These are phyloP conservation scores for Drosophila recens DNA, from an alignment of 2,888 invertebrate species.

Conservation along the genomic window DNA sequence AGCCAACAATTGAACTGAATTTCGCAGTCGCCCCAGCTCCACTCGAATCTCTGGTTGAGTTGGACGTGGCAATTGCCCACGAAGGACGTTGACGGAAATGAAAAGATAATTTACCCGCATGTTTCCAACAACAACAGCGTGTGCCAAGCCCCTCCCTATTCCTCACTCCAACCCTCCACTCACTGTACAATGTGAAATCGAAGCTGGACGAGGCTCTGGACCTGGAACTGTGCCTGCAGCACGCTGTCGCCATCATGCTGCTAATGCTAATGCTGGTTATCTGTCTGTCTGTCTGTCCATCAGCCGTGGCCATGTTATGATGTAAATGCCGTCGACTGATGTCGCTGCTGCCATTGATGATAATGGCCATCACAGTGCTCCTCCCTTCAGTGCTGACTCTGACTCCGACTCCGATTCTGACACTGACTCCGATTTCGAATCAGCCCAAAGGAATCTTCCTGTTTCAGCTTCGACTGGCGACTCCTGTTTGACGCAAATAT, in stretches of 20 bases:
- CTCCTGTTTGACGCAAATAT: slow-evolving; percentile 58
- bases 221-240: background rate
- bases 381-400: background rate
- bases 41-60: background rate
- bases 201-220: slow-evolving; percentile 7
- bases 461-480: slow-evolving; percentile 7
- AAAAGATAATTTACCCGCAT: slow-evolving; percentile 81
- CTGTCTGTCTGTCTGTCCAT: slow-evolving; percentile 73
- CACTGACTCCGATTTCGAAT: background rate
- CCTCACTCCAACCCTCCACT: too few relatives aligned
- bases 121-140: slow-evolving; percentile 57
- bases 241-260: slow-evolving; percentile 24
- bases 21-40: too few relatives aligned
- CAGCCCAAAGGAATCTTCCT: slow-evolving; percentile 4
- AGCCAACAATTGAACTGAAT: slow-evolving; percentile 50
- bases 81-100: slow-evolving; percentile 63
- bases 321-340: slow-evolving; percentile 58
- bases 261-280: slow-evolving; percentile 77
- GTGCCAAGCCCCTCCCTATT: slow-evolving; percentile 37
- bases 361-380: slow-evolving; percentile 50
- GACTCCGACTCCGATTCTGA: background rate
- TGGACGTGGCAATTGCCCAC: slow-evolving; percentile 54
- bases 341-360: slow-evolving; percentile 51
- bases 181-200: background rate
- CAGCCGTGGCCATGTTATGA: slow-evolving; percentile 71